Evolutionary conservation across 2,888 invertebrate species (phyloP).

Genomic region (Cheilosia pagana): DNA sequence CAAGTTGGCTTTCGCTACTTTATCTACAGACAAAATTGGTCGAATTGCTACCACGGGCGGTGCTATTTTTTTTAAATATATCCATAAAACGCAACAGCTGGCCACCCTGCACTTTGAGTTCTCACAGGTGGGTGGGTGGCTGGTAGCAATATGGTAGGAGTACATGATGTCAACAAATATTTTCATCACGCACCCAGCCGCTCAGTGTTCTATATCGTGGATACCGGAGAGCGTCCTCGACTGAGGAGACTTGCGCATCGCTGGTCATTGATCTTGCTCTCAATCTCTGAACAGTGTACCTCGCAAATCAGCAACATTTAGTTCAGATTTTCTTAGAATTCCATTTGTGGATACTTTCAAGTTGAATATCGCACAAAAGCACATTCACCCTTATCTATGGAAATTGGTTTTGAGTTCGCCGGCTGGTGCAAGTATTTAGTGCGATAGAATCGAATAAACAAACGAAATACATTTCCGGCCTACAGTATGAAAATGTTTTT

Average conservation of each 20-base stretch:
- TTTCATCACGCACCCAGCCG: background rate
- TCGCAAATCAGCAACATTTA: slow-evolving; percentile 36
- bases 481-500: slow-evolving; percentile 14
- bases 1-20: too few relatives aligned
- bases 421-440: slow-evolving; percentile 52
- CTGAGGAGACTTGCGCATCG: slow-evolving; percentile 38
- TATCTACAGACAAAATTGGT: too few relatives aligned
- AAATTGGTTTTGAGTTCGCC: slow-evolving; percentile 67
- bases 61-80: too few relatives aligned
- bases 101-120: slow-evolving; percentile 23
- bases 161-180: slow-evolving; percentile 21
- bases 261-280: slow-evolving; percentile 21
- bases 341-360: slow-evolving; percentile 5
- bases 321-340: background rate
- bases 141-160: background rate
- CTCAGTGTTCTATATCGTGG: background rate
- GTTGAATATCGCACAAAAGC: slow-evolving; percentile 45
- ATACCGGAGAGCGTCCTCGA: slow-evolving; percentile 6
- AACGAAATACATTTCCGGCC: slow-evolving; percentile 60
- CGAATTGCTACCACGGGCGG: too few relatives aligned
- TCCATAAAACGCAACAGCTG: slow-evolving; percentile 9
- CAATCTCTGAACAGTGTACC: background rate
- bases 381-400: slow-evolving; percentile 64
- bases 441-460: slow-evolving; percentile 48
- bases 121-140: slow-evolving; percentile 67